phyloP scores from a whole-genome alignment of 2,888 invertebrate genomes.

The Andrena chrysosceles region DNA sequence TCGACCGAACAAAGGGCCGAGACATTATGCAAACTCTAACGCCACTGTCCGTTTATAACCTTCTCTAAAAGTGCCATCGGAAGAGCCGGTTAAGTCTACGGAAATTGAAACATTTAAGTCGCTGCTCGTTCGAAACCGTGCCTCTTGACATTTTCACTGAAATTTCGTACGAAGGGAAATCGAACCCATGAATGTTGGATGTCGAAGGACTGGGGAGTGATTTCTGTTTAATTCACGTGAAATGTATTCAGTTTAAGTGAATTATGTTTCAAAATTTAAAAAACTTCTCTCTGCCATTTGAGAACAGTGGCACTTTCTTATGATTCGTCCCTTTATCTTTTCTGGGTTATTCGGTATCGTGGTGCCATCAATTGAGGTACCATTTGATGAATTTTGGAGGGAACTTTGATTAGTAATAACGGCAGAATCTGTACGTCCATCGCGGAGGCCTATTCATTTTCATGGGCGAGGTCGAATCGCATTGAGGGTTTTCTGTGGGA shows the following conservation, averaged over 20 bases:
- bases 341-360: not conserved
- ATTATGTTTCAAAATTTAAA: not conserved
- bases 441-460: slow-evolving; percentile 62
- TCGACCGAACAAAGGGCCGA: slow-evolving; percentile 11
- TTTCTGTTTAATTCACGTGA: slow-evolving; percentile 11
- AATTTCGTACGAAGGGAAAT: slow-evolving; percentile 15
- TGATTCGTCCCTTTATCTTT: no score
- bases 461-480: slow-evolving; percentile 34
- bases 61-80: slow-evolving; percentile 5
- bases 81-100: slow-evolving; percentile 3
- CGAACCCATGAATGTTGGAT: slow-evolving; percentile 23
- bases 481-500: slow-evolving; percentile 13
- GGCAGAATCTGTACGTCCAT: slow-evolving; percentile 47
- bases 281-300: no score
- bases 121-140: slow-evolving; percentile 1
- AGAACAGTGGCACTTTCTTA: no score
- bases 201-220: slow-evolving; percentile 7
- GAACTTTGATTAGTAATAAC: slow-evolving; percentile 55
- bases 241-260: not conserved
- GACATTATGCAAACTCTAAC: slow-evolving; percentile 33
- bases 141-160: slow-evolving; percentile 8
- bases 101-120: slow-evolving; percentile 35
- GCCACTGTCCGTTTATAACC: slow-evolving; percentile 38
- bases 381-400: slow-evolving; percentile 5
- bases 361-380: not conserved